Percentiles rank a stretch among this genome's conserved stretches.
Conservation (phyloP, 2,797 vertebrate species). For the Synanceia verrucosa region DNA sequence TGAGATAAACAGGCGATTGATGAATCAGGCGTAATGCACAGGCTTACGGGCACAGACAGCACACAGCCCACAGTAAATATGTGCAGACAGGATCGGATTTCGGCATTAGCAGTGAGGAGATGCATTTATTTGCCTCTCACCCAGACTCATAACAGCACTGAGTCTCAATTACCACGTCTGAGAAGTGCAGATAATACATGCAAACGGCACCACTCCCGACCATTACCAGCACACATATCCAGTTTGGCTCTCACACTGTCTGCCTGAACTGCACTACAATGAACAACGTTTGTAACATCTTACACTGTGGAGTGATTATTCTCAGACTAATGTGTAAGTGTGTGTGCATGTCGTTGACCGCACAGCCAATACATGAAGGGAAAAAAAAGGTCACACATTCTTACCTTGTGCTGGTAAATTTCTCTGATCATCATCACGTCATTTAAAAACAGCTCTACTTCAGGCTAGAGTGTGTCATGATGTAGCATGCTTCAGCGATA, state of each 20-base stretch:
- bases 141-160: constrained; percentile 75
- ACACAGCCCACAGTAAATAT: constrained; percentile 78
- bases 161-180: constrained; percentile 81
- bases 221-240: constrained; percentile 74
- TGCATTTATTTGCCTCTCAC: constrained; percentile 80
- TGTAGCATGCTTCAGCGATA: neutral
- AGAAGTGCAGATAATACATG: constrained; percentile 81
- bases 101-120: constrained; percentile 77
- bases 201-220: constrained; percentile 77
- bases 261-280: constrained; percentile 70
- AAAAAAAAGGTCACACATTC: neutral
- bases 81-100: constrained; percentile 81
- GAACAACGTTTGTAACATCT: constrained; percentile 45
- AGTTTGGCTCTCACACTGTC: constrained; percentile 71
- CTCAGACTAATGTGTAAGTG: constrained; percentile 1
- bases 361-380: neutral
- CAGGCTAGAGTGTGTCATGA: neutral
- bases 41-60: constrained; percentile 80
- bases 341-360: neutral
- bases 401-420: neutral
- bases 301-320: constrained; percentile 44
- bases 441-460: constrained; percentile 12
- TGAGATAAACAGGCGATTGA: constrained; percentile 81
- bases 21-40: constrained; percentile 80
- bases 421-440: constrained; percentile 19